phyloP scores from a whole-genome alignment of 2,113 vertebrate species.

The Alectura lathami region DNA sequence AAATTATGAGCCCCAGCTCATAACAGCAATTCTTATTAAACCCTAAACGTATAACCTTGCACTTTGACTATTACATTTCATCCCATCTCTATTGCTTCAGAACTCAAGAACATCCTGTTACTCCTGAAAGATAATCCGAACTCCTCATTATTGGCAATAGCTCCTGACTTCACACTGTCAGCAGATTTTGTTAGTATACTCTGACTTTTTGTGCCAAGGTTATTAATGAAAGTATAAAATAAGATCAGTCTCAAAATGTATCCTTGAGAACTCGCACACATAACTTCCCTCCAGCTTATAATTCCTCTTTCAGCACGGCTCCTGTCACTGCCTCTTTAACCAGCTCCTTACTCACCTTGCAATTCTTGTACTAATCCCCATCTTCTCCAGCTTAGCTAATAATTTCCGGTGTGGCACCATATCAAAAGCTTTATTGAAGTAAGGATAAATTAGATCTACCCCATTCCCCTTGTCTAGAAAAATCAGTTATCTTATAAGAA shows the following conservation, averaged over 20 bases:
- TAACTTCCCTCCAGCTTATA: constrained; percentile 9
- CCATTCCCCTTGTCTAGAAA: not conserved
- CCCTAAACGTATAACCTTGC: constrained; percentile 30
- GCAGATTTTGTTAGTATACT: constrained; percentile 47
- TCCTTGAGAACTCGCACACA: constrained; percentile 11
- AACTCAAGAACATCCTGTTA: constrained; percentile 32
- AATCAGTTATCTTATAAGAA: not conserved
- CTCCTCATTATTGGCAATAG: not conserved
- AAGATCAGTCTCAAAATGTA: constrained; percentile 28
- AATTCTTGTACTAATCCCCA: not conserved
- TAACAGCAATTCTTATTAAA: constrained; percentile 32
- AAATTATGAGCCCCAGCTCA: not conserved
- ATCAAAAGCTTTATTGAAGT: not conserved
- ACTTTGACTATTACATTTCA: constrained; percentile 39
- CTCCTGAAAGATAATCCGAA: constrained; percentile 13
- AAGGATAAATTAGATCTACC: not conserved
- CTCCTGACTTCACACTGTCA: constrained; percentile 11
- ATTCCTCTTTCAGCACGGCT: not conserved
- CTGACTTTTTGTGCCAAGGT: constrained; percentile 54
- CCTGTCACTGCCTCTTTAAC: not conserved
- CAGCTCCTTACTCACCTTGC: not conserved
- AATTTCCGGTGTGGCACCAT: not conserved
- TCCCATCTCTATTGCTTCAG: constrained; percentile 16
- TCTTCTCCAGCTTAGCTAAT: not conserved
- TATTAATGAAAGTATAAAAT: constrained; percentile 52